Evolutionary conservation across 2,797 vertebrate genomes (phyloP).

Genomic region (Poecilia velifera): DNA sequence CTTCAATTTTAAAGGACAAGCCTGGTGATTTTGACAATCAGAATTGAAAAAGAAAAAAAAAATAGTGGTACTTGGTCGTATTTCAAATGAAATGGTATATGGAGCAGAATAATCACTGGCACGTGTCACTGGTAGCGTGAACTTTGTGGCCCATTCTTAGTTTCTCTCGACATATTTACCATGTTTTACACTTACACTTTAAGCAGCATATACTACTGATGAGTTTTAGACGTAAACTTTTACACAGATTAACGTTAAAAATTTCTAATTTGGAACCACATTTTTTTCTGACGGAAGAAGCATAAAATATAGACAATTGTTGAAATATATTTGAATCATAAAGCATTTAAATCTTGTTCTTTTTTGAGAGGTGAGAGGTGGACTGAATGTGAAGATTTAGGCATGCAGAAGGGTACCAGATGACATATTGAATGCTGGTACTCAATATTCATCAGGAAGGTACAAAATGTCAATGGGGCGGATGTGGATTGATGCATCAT

Average conservation of each 20-base stretch:
- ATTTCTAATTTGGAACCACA: not conserved
- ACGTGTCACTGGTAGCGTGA: no score
- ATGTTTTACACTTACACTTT: not conserved
- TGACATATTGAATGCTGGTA: not conserved
- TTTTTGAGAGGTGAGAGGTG: not conserved
- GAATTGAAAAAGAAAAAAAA: not conserved
- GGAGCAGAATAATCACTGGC: not conserved
- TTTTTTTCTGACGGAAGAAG: not conserved
- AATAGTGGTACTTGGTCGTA: no score
- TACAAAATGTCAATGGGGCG: not conserved
- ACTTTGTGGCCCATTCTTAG: not conserved
- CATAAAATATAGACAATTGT: not conserved
- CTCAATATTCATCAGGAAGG: not conserved
- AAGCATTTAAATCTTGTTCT: not conserved
- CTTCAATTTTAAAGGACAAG: conserved; percentile 19
- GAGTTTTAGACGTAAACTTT: not conserved
- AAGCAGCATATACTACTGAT: not conserved
- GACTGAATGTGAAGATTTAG: not conserved
- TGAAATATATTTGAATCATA: not conserved
- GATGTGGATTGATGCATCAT: not conserved
- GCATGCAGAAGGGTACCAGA: not conserved
- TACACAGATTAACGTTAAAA: not conserved
- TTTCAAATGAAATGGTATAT: not conserved
- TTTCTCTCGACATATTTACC: not conserved
- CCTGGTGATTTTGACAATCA: not conserved